These are phyloP conservation scores for Pimephales promelas DNA, from an alignment of 2,113 vertebrate species.

Conservation along the genomic window DNA sequence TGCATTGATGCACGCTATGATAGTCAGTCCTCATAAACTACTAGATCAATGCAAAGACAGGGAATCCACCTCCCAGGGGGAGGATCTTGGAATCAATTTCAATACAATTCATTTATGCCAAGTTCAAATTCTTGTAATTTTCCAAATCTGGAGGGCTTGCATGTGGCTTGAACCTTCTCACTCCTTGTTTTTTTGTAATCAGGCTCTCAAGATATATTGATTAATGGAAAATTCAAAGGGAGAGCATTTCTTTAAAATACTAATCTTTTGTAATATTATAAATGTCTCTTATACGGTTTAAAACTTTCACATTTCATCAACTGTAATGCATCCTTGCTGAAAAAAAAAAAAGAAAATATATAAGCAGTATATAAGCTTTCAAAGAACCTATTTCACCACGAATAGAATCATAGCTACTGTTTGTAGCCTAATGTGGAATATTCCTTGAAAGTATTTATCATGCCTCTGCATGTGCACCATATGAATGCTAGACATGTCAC, in stretches of 20 bases:
- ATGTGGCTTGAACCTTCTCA: background rate
- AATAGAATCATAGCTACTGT: background rate
- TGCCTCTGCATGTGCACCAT: background rate
- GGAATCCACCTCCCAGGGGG: background rate
- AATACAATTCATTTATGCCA: background rate
- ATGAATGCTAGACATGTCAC: constrained; percentile 33
- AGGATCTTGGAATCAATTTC: background rate
- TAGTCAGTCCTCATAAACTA: constrained; percentile 16
- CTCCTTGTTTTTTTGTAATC: too few species aligned
- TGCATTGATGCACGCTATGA: constrained; percentile 32
- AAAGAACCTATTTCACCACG: too few species aligned
- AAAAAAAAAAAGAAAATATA: too few species aligned
- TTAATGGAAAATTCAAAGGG: background rate
- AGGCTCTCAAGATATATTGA: background rate
- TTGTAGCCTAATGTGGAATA: background rate
- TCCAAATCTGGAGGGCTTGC: background rate
- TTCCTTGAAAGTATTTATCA: background rate
- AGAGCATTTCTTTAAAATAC: background rate
- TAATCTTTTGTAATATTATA: background rate
- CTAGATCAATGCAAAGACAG: background rate
- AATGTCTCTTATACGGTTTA: background rate
- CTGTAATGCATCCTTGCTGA: too few species aligned
- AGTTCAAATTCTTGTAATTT: background rate
- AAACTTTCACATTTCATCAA: background rate
- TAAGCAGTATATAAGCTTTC: too few species aligned